Conservation (phyloP, 1,140 invertebrate species). For the Rhagoletis zephyria region DNA sequence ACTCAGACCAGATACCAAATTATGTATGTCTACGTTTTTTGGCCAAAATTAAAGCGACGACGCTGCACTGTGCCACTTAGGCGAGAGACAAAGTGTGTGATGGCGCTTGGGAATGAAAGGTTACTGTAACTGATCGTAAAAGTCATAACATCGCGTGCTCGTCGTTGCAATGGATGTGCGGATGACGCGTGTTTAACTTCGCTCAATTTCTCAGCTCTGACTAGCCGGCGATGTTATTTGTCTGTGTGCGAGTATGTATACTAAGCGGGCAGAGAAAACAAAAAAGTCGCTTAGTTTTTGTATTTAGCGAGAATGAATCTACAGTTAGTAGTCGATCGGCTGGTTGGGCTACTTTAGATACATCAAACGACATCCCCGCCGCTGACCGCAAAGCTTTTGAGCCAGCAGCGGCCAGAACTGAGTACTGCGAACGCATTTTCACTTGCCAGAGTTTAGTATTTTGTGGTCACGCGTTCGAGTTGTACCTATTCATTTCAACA, state of each 20-base stretch:
- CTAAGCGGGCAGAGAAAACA: not conserved
- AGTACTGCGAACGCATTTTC: not conserved
- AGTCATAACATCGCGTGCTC: not conserved
- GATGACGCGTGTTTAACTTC: not conserved
- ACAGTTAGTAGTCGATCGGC: not conserved
- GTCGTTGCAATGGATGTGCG: not conserved
- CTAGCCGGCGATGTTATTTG: not conserved
- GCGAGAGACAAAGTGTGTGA: no score
- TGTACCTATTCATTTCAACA: not conserved
- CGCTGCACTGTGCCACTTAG: no score
- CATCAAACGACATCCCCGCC: not conserved
- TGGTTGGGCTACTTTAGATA: not conserved
- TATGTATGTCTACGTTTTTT: no score
- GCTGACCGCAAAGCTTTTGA: not conserved
- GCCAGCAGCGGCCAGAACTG: not conserved
- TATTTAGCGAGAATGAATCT: not conserved
- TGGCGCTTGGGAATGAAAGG: no score
- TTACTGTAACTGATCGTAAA: not conserved
- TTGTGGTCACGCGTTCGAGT: slow-evolving; percentile 8
- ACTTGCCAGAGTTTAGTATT: slow-evolving; percentile 15
- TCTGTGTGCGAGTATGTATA: not conserved
- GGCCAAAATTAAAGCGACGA: no score
- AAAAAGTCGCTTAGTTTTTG: not conserved
- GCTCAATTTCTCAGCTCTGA: not conserved
- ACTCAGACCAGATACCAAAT: no score